Percentiles rank a stretch among this genome's conserved stretches.
Conservation (phyloP, 2,797 vertebrate species). For the Mormyrops boulengeri region DNA sequence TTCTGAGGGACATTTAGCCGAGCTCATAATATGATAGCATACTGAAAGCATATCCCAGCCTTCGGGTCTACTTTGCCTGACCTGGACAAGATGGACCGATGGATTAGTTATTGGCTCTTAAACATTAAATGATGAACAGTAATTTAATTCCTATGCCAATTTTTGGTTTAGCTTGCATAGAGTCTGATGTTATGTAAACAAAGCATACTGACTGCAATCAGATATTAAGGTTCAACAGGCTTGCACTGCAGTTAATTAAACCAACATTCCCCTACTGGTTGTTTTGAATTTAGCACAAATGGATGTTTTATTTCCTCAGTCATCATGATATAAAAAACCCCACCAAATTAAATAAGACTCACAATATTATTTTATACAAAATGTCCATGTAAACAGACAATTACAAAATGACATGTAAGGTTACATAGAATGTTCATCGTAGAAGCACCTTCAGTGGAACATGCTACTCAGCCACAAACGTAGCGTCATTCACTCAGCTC, state of each 20-base stretch:
- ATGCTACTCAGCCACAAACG: neutral
- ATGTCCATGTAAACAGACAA: neutral
- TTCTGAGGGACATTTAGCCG: neutral
- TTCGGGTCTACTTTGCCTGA: neutral
- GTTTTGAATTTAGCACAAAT: neutral
- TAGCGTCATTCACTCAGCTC: neutral
- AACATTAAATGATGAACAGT: neutral
- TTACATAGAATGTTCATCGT: neutral
- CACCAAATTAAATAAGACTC: neutral
- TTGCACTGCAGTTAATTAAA: neutral
- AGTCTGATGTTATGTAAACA: neutral
- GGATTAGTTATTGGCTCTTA: neutral
- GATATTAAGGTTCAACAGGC: neutral
- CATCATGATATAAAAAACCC: neutral
- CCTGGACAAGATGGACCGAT: neutral
- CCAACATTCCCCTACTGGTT: neutral
- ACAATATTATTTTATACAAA: neutral
- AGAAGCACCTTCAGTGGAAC: neutral
- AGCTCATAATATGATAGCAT: neutral
- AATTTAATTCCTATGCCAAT: neutral
- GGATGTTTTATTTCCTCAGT: neutral
- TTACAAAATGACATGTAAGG: conserved; percentile 4
- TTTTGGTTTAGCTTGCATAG: neutral
- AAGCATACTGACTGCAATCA: neutral
- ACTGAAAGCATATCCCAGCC: neutral